Conservation (phyloP, 2,113 vertebrate genomes). For the Hippoglossus stenolepis region DNA sequence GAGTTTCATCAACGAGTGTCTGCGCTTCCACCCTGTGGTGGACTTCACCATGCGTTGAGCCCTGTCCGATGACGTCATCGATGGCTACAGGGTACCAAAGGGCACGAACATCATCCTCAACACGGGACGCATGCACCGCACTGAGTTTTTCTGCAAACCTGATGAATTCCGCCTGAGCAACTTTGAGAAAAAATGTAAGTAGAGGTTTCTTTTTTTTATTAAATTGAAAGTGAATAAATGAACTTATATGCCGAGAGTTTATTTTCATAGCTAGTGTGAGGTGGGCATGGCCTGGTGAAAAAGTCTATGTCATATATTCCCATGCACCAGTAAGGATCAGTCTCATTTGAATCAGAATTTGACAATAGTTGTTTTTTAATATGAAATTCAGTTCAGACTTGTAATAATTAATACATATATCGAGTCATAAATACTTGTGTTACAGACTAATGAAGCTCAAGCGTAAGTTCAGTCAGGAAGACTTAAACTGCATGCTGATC, state of each 20-base stretch:
- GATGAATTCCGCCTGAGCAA: slow-evolving; percentile 92
- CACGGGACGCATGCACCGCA: slow-evolving; percentile 91
- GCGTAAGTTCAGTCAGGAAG: too few relatives aligned
- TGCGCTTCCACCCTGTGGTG: slow-evolving; percentile 93
- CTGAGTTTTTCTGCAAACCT: slow-evolving; percentile 90
- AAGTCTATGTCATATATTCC: too few relatives aligned
- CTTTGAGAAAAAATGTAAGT: slow-evolving; percentile 91
- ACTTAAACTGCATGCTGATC: too few relatives aligned
- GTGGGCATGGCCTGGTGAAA: too few relatives aligned
- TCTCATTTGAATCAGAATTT: too few relatives aligned
- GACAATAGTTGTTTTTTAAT: too few relatives aligned
- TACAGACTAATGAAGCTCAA: neutral
- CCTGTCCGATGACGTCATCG: slow-evolving; percentile 90
- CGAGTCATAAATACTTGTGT: neutral
- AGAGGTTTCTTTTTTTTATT: neutral
- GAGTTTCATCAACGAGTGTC: slow-evolving; percentile 91
- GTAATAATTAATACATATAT: neutral
- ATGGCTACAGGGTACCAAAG: slow-evolving; percentile 90
- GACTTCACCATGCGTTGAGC: slow-evolving; percentile 92
- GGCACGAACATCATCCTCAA: slow-evolving; percentile 97
- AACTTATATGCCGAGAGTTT: too few relatives aligned
- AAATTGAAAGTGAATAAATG: too few relatives aligned
- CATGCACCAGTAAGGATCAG: too few relatives aligned
- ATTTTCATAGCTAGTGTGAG: too few relatives aligned
- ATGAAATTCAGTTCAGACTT: too few relatives aligned